Percentiles rank a stretch among this genome's conserved stretches.
Conservation (phyloP, 2,888 invertebrate genomes). For the Brenthis ino region DNA sequence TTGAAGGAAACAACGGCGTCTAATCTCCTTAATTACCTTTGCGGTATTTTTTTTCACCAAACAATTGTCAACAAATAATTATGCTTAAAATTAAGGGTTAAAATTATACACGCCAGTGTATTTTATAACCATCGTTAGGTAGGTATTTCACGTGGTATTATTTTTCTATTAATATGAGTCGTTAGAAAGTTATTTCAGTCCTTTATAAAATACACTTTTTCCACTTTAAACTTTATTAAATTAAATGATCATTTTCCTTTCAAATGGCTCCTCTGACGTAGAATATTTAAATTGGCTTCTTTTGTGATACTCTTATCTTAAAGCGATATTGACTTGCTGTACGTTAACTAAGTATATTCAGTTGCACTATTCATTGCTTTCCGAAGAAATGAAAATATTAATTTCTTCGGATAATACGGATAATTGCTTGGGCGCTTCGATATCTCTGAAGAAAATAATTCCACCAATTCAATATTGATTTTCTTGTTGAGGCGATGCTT, state of each 20-base stretch:
- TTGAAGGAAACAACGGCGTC: too few species aligned
- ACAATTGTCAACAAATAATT: too few species aligned
- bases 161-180: too few species aligned
- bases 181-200: too few species aligned
- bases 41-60: too few species aligned
- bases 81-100: too few species aligned
- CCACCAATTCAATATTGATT: background rate
- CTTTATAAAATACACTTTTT: background rate
- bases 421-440: background rate
- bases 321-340: constrained; percentile 3
- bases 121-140: too few species aligned
- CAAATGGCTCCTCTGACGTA: background rate
- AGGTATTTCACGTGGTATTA: too few species aligned
- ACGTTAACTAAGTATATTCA: background rate
- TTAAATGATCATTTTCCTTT: background rate
- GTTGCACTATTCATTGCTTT: background rate
- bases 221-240: background rate
- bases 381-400: background rate
- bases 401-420: too few species aligned
- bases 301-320: background rate
- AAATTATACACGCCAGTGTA: too few species aligned
- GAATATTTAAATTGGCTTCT: background rate
- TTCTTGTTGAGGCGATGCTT: too few species aligned
- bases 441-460: constrained; percentile 1
- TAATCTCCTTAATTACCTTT: too few species aligned